Percentiles rank a stretch among this genome's conserved stretches.
These are phyloP conservation scores for Philonicus albiceps DNA, from an alignment of 2,888 invertebrate genomes.

Conservation along the genomic window DNA sequence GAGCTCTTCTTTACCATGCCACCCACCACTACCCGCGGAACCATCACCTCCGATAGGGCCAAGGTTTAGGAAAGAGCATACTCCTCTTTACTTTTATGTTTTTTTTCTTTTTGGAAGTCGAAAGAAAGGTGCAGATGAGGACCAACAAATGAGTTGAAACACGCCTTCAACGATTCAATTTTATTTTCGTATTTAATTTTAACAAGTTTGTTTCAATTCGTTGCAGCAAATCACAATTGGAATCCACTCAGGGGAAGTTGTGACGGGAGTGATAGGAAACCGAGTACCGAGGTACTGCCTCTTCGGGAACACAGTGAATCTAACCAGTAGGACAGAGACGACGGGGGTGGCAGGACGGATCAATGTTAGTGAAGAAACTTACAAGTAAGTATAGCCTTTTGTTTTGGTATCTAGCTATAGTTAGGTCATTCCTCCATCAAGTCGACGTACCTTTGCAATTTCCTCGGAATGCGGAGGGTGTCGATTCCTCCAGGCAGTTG, in stretches of 20 bases:
- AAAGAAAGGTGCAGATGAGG: background rate
- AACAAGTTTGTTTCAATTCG: slow-evolving; percentile 47
- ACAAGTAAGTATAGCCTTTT: slow-evolving; percentile 70
- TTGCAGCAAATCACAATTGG: slow-evolving; percentile 89
- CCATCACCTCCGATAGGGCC: background rate
- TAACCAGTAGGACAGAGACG: slow-evolving; percentile 92
- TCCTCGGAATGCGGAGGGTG: slow-evolving; percentile 71
- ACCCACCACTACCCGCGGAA: background rate
- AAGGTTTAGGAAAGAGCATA: background rate
- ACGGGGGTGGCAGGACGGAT: slow-evolving; percentile 88
- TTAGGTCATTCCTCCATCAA: slow-evolving; percentile 70
- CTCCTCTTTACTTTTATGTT: background rate
- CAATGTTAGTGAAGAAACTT: slow-evolving; percentile 91
- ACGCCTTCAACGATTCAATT: background rate
- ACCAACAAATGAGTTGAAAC: background rate
- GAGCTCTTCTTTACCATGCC: background rate
- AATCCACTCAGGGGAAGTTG: slow-evolving; percentile 92
- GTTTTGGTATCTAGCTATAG: background rate
- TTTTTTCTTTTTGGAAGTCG: background rate
- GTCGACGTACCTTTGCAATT: slow-evolving; percentile 76
- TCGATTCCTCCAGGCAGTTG: slow-evolving; percentile 79
- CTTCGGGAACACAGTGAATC: slow-evolving; percentile 93
- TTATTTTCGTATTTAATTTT: slow-evolving; percentile 40
- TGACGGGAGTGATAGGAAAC: slow-evolving; percentile 93
- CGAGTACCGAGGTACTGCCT: slow-evolving; percentile 93